These are phyloP conservation scores for Frieseomelitta varia DNA, from an alignment of 1,140 invertebrate species.

Conservation along the genomic window DNA sequence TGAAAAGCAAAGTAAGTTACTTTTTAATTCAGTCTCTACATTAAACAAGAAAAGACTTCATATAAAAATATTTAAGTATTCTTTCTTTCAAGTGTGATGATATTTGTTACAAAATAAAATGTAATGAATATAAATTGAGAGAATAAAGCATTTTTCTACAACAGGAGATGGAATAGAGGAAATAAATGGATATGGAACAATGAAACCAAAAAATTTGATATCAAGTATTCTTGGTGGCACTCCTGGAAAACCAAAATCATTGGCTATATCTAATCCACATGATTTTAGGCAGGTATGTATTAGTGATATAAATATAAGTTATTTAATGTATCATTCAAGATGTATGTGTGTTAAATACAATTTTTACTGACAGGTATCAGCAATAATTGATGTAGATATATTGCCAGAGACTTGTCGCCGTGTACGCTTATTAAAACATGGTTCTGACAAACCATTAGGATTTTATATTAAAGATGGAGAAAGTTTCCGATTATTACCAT, in stretches of 20 bases:
- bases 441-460: conserved; percentile 98
- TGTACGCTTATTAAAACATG: conserved; percentile 98
- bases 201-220: conserved; percentile 91
- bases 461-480: conserved; percentile 98
- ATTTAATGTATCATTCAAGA: neutral
- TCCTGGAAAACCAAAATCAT: conserved; percentile 90
- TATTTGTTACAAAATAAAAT: neutral
- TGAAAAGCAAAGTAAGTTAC: conserved; percentile 87
- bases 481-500: conserved; percentile 91
- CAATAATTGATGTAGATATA: conserved; percentile 99
- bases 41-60: neutral
- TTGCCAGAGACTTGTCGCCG: conserved; percentile 98
- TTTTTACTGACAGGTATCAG: conserved; percentile 87
- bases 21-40: conserved; percentile 46
- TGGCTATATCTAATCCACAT: conserved; percentile 97
- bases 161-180: conserved; percentile 92
- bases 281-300: conserved; percentile 95
- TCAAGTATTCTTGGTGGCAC: conserved; percentile 91
- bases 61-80: neutral
- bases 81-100: neutral
- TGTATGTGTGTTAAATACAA: neutral
- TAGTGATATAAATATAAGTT: neutral
- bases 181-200: conserved; percentile 91
- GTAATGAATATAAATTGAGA: neutral
- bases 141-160: neutral